Base-by-base conservation (phyloP, 2,888 invertebrate species). In the Embidobia sp. region DNA sequence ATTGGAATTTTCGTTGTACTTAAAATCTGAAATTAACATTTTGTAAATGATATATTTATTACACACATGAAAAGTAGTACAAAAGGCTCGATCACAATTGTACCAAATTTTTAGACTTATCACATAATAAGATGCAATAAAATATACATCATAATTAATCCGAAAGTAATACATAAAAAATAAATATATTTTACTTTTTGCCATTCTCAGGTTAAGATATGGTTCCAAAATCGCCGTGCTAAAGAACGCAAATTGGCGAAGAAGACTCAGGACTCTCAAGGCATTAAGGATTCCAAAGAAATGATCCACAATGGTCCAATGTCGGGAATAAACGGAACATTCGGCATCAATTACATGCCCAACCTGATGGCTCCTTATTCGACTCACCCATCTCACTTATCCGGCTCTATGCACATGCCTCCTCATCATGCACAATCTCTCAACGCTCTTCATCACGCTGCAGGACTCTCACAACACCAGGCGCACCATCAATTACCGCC, bases 151-250 rank as follows among this genome's bases (percentile, higher is more conserved):
- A n/a, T n/a, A n/a, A n/a, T n/a, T n/a, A n/a, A n/a, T n/a, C n/a
- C n/a, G n/a, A n/a, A n/a, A n/a, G n/a, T n/a, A n/a, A n/a, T n/a
- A n/a, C n/a, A n/a, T n/a, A n/a, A n/a, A n/a, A n/a, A n/a, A n/a
- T n/a, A n/a, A n/a, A n/a, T n/a, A n/a, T n/a, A n/a, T n/a, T n/a
- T n/a, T n/a, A n/a, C n/a, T n/a, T 13, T 8, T 35, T 10, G 27
- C 6, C 35, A 18, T 53, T 85, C 85, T 86, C 98, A 98, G 92
- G 95, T 96, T 79, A 33, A 3, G 2, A 49, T 31, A 73, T 95
- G 95, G 95, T 97, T 97, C 88, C 97, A 97, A 92, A 98, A 98
- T 89, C 93, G 97, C 10, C 93, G 98, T 35, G 98, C 98, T 55
- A 98, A 98, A 90, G 97, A 98, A 85, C 92, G 98, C 7, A 97